Evolutionary conservation across 2,888 invertebrate species (phyloP).

Genomic region (Punctoribates punctum): DNA sequence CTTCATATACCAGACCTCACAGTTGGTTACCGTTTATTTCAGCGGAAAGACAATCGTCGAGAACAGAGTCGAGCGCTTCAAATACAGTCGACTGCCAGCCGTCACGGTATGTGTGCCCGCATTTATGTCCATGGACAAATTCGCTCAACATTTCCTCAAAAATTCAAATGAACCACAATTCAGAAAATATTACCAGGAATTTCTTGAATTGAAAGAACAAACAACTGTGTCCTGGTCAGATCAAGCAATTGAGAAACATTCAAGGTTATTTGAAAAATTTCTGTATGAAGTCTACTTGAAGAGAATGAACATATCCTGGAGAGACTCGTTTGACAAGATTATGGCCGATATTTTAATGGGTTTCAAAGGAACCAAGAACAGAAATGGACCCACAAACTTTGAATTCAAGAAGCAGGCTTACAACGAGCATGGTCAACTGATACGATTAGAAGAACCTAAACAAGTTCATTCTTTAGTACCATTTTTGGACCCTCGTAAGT

Average conservation of each 20-base stretch:
- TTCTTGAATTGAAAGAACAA: background rate
- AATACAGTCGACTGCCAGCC: background rate
- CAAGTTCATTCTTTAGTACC: background rate
- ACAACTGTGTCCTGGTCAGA: background rate
- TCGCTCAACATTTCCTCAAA: background rate
- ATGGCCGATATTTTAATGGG: no score
- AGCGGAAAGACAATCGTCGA: background rate
- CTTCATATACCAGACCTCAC: background rate
- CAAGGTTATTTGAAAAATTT: background rate
- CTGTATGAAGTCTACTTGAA: background rate
- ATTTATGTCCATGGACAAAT: background rate
- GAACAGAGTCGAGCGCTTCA: background rate
- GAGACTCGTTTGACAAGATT: no score
- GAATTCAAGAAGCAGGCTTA: no score
- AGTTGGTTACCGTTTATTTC: background rate
- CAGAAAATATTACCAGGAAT: background rate
- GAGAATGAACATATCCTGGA: background rate
- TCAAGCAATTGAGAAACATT: background rate
- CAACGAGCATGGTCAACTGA: background rate
- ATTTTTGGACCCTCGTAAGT: background rate
- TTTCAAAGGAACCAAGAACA: background rate
- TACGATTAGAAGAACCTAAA: background rate
- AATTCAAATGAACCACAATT: background rate
- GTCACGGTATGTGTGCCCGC: background rate
- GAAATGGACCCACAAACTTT: no score